phyloP scores from a whole-genome alignment of 2,797 vertebrate species.

The Muscicapa comitata region DNA sequence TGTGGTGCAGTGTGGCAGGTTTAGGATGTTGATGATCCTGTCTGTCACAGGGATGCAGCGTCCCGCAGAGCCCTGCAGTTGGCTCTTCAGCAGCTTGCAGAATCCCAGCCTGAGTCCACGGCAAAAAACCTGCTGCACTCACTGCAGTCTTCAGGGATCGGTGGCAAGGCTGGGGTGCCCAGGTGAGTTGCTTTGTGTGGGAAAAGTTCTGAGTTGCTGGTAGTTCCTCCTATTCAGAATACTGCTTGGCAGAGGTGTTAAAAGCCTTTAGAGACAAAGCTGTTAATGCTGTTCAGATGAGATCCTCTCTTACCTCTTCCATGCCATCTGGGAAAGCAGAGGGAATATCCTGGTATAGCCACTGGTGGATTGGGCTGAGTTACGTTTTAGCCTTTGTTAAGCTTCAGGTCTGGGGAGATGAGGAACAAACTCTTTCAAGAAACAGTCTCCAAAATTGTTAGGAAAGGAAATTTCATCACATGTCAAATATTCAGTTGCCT shows the following conservation, averaged over 20 bases:
- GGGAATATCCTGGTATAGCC: not conserved
- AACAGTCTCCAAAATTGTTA: not conserved
- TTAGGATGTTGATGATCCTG: fast-evolving
- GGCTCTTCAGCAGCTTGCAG: slow-evolving; percentile 85
- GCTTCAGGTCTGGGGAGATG: not conserved
- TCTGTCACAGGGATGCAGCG: slow-evolving; percentile 82
- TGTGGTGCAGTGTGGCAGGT: not conserved
- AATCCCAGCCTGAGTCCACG: slow-evolving; percentile 87
- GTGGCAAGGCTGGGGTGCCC: slow-evolving; percentile 82
- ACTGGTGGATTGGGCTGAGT: not conserved
- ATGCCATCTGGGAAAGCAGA: not conserved
- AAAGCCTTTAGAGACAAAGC: not conserved
- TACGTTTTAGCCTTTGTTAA: not conserved
- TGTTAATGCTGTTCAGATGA: not conserved
- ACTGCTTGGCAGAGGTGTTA: not conserved
- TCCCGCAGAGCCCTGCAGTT: slow-evolving; percentile 89
- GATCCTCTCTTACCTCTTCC: not conserved
- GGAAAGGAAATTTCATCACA: not conserved
- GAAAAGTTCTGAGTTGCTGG: not conserved
- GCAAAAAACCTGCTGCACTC: slow-evolving; percentile 86
- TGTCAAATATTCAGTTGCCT: not conserved
- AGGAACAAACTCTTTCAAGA: not conserved
- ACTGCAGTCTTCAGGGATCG: slow-evolving; percentile 88
- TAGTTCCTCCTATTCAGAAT: not conserved
- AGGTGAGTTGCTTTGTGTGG: slow-evolving; percentile 75